Evolutionary conservation across 2,797 vertebrate genomes (phyloP).

Genomic region (Channa striata): DNA sequence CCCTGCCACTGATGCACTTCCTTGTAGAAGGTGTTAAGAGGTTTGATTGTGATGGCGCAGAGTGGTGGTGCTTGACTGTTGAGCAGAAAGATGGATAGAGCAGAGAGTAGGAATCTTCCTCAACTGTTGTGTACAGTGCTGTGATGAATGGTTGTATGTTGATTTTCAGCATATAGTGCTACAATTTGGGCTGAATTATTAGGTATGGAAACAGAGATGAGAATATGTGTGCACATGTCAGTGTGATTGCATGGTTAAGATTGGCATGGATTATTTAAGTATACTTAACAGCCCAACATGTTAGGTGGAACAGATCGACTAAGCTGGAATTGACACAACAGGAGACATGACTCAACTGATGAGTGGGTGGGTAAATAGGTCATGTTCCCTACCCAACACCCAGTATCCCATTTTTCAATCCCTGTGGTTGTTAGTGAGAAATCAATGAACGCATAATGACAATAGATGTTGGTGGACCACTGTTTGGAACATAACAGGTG

Average conservation of each 20-base stretch:
- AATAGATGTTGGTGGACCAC: constrained; percentile 47
- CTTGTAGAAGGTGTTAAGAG: constrained; percentile 36
- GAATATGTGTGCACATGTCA: constrained; percentile 24
- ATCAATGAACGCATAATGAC: constrained; percentile 66
- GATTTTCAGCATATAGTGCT: constrained; percentile 7
- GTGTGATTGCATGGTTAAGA: constrained; percentile 46
- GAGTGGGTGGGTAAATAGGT: constrained; percentile 77
- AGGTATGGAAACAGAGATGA: constrained; percentile 2
- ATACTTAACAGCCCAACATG: constrained; percentile 51
- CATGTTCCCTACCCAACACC: constrained; percentile 62
- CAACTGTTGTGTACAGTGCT: constrained; percentile 7
- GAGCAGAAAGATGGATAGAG: constrained; percentile 26
- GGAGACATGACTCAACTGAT: constrained; percentile 70
- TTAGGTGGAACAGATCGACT: constrained; percentile 65
- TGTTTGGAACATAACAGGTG: constrained; percentile 51
- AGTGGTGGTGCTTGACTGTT: constrained; percentile 8
- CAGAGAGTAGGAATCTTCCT: constrained; percentile 10
- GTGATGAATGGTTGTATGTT: constrained; percentile 8
- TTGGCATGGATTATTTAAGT: constrained; percentile 56
- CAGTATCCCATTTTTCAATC: constrained; percentile 48
- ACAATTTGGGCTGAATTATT: constrained; percentile 27
- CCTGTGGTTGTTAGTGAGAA: constrained; percentile 49
- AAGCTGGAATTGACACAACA: constrained; percentile 69
- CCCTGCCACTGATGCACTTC: constrained; percentile 47
- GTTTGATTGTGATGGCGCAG: constrained; percentile 38